These are phyloP conservation scores for Gadopsis bispinosus DNA, from an alignment of 2,797 vertebrate genomes.

Conservation along the genomic window DNA sequence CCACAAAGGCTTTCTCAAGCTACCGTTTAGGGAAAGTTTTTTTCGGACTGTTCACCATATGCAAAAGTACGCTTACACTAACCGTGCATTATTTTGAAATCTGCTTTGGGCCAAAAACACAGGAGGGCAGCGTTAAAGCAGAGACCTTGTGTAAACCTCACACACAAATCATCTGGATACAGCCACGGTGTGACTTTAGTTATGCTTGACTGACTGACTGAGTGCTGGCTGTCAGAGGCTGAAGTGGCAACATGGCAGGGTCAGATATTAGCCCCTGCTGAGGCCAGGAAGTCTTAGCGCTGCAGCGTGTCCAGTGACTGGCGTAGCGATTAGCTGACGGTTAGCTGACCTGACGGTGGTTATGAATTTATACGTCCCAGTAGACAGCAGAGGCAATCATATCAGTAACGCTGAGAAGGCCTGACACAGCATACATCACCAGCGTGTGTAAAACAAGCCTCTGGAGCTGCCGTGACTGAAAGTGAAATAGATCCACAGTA, in stretches of 20 bases:
- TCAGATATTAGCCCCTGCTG: slow-evolving; percentile 47
- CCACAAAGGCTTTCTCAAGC: slow-evolving; percentile 37
- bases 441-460: slow-evolving; percentile 75
- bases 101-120: slow-evolving; percentile 6
- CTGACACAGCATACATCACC: slow-evolving; percentile 70
- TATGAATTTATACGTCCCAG: slow-evolving; percentile 70
- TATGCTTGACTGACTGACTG: slow-evolving; percentile 47
- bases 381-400: slow-evolving; percentile 67
- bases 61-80: not conserved
- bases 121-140: slow-evolving; percentile 15
- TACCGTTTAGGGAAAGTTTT: slow-evolving; percentile 42
- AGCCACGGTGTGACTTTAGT: slow-evolving; percentile 34
- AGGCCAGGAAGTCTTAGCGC: slow-evolving; percentile 59
- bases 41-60: slow-evolving; percentile 5
- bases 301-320: slow-evolving; percentile 56
- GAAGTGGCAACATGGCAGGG: slow-evolving; percentile 54
- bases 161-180: slow-evolving; percentile 22
- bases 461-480: slow-evolving; percentile 49
- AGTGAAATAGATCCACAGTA: slow-evolving; percentile 52
- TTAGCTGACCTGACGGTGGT: slow-evolving; percentile 69
- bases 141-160: slow-evolving; percentile 8
- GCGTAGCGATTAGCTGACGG: slow-evolving; percentile 66
- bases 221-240: slow-evolving; percentile 36
- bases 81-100: slow-evolving; percentile 15
- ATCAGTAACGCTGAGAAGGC: slow-evolving; percentile 71